Conservation (phyloP, 2,797 vertebrate genomes). For the Rhynchonycteris naso region DNA sequence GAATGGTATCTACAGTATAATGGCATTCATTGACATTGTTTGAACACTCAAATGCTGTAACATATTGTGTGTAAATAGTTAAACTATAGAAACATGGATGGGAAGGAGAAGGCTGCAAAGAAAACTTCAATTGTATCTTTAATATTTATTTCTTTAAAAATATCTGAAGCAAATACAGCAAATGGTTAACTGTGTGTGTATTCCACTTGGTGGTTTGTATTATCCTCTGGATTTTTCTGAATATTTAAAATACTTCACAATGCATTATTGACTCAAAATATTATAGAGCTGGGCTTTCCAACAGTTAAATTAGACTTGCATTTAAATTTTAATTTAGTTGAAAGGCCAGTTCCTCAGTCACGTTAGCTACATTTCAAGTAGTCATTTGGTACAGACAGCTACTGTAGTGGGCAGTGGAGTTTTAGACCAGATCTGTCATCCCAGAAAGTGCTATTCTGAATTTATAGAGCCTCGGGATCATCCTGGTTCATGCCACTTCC, state of each 20-base stretch:
- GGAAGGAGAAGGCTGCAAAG: not conserved
- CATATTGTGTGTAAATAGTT: not conserved
- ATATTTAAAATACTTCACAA: constrained; percentile 14
- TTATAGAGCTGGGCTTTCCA: not conserved
- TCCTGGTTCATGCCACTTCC: not conserved
- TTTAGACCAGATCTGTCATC: not conserved
- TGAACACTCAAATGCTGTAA: not conserved
- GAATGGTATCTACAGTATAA: not conserved
- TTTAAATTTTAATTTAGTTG: not conserved
- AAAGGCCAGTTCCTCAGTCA: not conserved
- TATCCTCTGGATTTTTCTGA: not conserved
- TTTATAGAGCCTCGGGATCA: not conserved
- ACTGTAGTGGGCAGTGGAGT: not conserved
- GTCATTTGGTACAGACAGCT: not conserved
- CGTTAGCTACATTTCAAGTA: not conserved
- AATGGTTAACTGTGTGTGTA: not conserved
- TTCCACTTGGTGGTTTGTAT: not conserved
- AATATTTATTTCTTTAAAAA: not conserved
- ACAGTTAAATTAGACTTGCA: not conserved
- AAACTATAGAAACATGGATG: not conserved
- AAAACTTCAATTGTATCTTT: not conserved
- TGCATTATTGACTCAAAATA: not conserved
- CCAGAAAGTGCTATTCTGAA: not conserved
- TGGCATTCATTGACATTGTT: constrained; percentile 8
- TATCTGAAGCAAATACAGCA: not conserved